Evolutionary conservation across 2,797 vertebrate species (phyloP), one percentile per base, ranked within the genome.

Genomic region (Erethizon dorsatum): DNA sequence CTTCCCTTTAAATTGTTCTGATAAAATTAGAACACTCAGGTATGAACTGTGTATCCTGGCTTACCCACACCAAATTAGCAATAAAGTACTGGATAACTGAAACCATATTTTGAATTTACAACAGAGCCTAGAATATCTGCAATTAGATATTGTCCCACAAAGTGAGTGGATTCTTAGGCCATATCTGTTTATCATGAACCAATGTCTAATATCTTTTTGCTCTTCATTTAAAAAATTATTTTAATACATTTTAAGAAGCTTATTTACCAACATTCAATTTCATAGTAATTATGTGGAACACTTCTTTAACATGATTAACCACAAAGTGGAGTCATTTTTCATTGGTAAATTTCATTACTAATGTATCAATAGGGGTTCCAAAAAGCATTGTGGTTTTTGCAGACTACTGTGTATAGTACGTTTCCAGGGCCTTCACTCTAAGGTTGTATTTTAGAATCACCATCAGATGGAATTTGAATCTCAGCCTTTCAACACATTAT

Each of bases 251-350:
- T 73, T 63, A 65, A 79, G 59, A 45, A 88, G 79, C 54, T 91
- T 85, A 93, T 91, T 91, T 92, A 65, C 90, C 77, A 69, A 88
- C 50, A 73, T 89, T 78, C 67, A 78, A 33, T 93, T 96, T 91
- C 91, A 93, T 71, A 91, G 91, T 92, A 90, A 96, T 87, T 94
- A 94, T 50, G 54, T 82, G 91, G 77, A 69, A 91, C 69, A 67
- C 91, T 95, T 96, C 88, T 96, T 83, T 88, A 91, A 63, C 85
- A 52, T 67, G 83, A 96, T 92, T 96, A 96, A 80, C 33, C 86
- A 69, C 71, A 47, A 18, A 96, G 24, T 52, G 2, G 14, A 91
- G 75, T 61, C 69, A 56, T 67, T 96, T 94, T 88, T 90, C 83
- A 89, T 78, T 82, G 90, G 88, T 57, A 85, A 90, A 59, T 87